Conservation (phyloP, 2,113 vertebrate species). For the Arizona elegans region DNA sequence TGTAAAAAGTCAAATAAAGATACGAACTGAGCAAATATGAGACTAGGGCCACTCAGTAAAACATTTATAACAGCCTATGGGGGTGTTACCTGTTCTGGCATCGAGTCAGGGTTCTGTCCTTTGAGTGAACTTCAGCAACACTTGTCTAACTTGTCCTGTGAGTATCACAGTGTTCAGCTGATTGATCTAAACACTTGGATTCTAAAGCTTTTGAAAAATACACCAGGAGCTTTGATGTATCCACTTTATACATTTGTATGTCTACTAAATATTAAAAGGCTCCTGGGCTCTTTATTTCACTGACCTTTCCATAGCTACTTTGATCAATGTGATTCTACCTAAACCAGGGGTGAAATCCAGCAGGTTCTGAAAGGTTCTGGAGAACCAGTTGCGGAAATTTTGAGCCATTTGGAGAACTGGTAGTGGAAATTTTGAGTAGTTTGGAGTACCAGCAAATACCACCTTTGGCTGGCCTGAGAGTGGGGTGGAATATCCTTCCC, state of each 20-base stretch:
- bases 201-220: neutral
- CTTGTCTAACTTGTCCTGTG: constrained; percentile 14
- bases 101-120: neutral
- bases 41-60: neutral
- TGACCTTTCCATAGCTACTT: neutral
- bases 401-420: too few relatives aligned
- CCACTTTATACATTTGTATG: neutral
- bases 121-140: constrained; percentile 8
- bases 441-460: too few relatives aligned
- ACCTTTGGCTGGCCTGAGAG: too few relatives aligned
- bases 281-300: neutral
- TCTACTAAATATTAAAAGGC: neutral
- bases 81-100: neutral
- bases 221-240: neutral
- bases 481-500: too few relatives aligned
- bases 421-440: too few relatives aligned
- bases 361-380: too few relatives aligned
- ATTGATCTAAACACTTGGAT: neutral
- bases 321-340: neutral
- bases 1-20: constrained; percentile 15
- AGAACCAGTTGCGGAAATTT: too few relatives aligned
- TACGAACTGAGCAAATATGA: constrained; percentile 19
- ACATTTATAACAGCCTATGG: constrained; percentile 9
- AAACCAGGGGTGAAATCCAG: neutral
- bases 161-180: neutral